Percentiles rank a stretch among this genome's conserved stretches.
Evolutionary conservation across 64 coral and sea anemone genomes (phyloP).

Genomic region (Dendrophyllia cribrosa): DNA sequence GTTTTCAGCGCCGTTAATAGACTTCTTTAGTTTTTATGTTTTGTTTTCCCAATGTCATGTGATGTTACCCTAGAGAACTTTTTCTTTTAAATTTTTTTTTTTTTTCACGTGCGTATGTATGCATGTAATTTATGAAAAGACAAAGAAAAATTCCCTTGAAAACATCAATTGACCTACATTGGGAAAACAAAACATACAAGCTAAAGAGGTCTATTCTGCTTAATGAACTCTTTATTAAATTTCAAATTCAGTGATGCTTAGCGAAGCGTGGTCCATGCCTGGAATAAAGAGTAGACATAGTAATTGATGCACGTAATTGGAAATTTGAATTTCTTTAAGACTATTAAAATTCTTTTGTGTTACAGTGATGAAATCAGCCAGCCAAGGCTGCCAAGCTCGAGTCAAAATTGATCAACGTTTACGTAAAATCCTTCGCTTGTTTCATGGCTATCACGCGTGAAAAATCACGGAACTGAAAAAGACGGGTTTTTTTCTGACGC

Average conservation of each 20-base stretch:
- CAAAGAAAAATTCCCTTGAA: too few species aligned
- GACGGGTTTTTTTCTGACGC: background rate
- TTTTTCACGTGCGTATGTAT: too few species aligned
- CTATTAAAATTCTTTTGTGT: background rate
- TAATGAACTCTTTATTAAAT: too few species aligned
- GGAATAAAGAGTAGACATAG: background rate
- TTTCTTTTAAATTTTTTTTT: too few species aligned
- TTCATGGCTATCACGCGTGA: background rate
- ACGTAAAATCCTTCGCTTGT: background rate
- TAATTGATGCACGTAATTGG: constrained; percentile 11
- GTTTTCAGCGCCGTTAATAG: too few species aligned
- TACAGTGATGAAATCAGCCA: background rate
- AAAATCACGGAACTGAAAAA: background rate
- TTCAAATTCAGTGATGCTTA: background rate
- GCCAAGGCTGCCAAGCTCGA: background rate
- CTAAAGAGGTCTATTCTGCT: too few species aligned
- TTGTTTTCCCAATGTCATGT: too few species aligned
- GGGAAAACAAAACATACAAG: too few species aligned
- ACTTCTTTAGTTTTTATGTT: too few species aligned
- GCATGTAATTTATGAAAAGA: too few species aligned
- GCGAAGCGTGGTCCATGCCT: background rate
- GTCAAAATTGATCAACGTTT: background rate
- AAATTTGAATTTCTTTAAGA: background rate
- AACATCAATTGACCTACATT: too few species aligned
- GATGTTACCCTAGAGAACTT: too few species aligned